Evolutionary conservation across 2,888 invertebrate genomes (phyloP), one percentile per base, ranked within the genome.

Genomic region (Drosophila demipolita): DNA sequence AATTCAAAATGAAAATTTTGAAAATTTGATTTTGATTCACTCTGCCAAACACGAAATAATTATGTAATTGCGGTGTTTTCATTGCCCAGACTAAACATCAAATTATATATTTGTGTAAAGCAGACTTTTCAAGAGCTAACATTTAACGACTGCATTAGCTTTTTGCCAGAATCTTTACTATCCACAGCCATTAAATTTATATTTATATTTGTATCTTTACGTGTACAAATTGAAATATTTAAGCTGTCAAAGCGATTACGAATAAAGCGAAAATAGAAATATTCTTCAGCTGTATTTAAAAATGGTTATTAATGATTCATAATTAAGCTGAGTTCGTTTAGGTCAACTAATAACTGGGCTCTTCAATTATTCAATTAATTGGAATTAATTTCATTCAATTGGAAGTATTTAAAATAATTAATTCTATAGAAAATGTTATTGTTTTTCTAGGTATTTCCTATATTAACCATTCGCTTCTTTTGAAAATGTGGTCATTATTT

Each of bases 21-120:
- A 48, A 73, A 60, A 58, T 57, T 15, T 8, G 20, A 57, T 53
- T 69, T 66, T 6, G 29, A 29, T 64, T 32, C 7, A 26, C 33
- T 26, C 53, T 52, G 66, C 63, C 69, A 78, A 74, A 73, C 59
- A 55, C 8, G 3, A 50, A 6, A 50, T 32, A 58, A 12, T 29
- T 66, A 52, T 55, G 32, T 32, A 36, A 45, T 29, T 29, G n/a
- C 8, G 3, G 6, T 45, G 7, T 3, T 67, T 53, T 38, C 33
- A 36, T 20, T 35, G 32, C 42, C 55, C 26, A 2, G 11, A 38
- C 36, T 20, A 23, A 52, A 66, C 38, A 12, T 40, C 8, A 32
- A 58, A 11, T 3, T 0, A 4, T n/a, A 11, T 12, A 26, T 6
- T n/a, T 26, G 17, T 38, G 33, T 40, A 50, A 55, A 52, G 3